A percentile compares a stretch with the other conserved stretches of the same genome.
These are phyloP conservation scores for Phylloscopus whistleri DNA, from an alignment of 2,113 vertebrate genomes.

Conservation along the genomic window DNA sequence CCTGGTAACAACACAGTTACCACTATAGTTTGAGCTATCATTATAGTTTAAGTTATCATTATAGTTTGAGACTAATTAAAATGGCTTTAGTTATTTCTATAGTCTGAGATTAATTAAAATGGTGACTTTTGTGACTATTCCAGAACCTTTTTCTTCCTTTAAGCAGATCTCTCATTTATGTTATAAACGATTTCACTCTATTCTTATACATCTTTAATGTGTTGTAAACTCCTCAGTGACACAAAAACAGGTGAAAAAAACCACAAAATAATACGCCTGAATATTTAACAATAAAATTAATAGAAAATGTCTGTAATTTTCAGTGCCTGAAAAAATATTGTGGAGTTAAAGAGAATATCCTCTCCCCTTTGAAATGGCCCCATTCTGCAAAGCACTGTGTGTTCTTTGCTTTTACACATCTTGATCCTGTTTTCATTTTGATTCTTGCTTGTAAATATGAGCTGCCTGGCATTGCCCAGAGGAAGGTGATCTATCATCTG, in stretches of 20 bases:
- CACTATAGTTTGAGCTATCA: neutral
- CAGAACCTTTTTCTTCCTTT: neutral
- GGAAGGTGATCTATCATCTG: conserved; percentile 8
- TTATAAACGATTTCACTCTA: neutral
- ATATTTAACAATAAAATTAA: neutral
- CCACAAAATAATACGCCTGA: neutral
- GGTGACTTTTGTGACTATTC: neutral
- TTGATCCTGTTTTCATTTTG: neutral
- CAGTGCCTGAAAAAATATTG: neutral
- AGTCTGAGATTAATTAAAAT: neutral
- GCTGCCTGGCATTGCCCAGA: neutral
- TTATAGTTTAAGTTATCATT: neutral
- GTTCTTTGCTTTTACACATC: neutral
- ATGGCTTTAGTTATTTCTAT: neutral
- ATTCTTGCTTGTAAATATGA: neutral
- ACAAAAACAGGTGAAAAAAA: neutral
- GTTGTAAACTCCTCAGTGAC: neutral
- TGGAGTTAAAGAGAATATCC: neutral
- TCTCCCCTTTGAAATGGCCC: neutral
- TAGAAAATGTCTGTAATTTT: neutral
- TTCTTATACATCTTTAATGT: neutral
- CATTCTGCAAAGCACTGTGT: neutral
- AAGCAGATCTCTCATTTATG: neutral
- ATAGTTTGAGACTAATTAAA: neutral
- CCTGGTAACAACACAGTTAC: neutral